phyloP scores from a whole-genome alignment of 2,888 invertebrate species.

The Sicus ferrugineus region DNA sequence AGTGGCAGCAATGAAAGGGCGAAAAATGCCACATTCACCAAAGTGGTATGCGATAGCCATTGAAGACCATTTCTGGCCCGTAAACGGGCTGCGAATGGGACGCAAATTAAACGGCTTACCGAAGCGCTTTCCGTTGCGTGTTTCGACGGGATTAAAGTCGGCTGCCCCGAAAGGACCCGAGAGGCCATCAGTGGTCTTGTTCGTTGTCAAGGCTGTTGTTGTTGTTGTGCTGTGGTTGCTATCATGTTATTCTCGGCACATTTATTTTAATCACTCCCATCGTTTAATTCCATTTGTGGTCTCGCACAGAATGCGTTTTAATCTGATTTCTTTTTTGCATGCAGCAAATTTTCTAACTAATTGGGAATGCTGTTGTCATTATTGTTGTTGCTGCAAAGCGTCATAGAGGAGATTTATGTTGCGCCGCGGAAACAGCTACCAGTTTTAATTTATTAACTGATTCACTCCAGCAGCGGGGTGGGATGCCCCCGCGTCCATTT shows the following conservation, averaged over 20 bases:
- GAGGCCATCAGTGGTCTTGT: neutral
- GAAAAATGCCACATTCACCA: too few relatives aligned
- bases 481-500: neutral
- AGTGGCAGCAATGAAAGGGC: too few relatives aligned
- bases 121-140: neutral
- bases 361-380: neutral
- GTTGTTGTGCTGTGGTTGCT: neutral
- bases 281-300: conserved; percentile 4
- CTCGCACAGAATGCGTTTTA: neutral
- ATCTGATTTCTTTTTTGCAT: neutral
- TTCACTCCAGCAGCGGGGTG: neutral
- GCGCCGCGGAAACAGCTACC: neutral
- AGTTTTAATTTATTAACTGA: neutral
- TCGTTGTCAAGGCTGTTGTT: neutral
- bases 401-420: neutral
- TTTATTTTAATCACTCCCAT: neutral
- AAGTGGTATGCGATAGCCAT: too few relatives aligned
- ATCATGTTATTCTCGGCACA: neutral
- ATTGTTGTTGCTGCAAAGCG: neutral
- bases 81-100: too few relatives aligned
- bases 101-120: neutral
- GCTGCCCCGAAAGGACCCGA: neutral
- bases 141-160: neutral
- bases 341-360: too few relatives aligned
- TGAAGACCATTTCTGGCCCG: too few relatives aligned